Percentiles rank a stretch among this genome's conserved stretches.
Conservation (phyloP, 2,113 vertebrate genomes). For the Isichthys henryi region DNA sequence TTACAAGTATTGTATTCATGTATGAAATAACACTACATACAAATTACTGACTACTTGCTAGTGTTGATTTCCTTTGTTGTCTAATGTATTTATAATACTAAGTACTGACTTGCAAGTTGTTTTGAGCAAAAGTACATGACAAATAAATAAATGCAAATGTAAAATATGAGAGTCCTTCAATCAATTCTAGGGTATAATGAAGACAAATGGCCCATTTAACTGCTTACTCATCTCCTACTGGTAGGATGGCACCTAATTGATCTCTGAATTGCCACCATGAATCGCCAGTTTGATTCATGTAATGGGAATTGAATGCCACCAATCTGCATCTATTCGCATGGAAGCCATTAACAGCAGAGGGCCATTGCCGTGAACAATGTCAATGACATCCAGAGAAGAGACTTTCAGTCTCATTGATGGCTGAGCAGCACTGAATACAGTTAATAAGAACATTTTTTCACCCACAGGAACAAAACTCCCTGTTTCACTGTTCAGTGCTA, state of each 20-base stretch:
- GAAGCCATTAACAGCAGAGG: not conserved
- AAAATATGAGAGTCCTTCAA: not conserved
- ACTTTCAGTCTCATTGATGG: not conserved
- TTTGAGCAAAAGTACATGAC: not conserved
- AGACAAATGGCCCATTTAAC: not conserved
- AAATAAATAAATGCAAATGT: constrained; percentile 3
- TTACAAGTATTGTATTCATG: not conserved
- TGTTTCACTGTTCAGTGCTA: not conserved
- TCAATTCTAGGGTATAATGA: not conserved
- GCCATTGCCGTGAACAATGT: not conserved
- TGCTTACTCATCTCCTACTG: constrained; percentile 1
- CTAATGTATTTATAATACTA: not conserved
- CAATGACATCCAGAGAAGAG: not conserved
- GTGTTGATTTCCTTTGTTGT: not conserved
- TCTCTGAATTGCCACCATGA: not conserved
- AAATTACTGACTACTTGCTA: not conserved
- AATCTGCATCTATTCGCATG: not conserved
- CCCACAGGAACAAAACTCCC: not conserved
- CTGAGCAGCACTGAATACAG: not conserved
- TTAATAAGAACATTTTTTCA: not conserved
- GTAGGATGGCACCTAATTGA: not conserved
- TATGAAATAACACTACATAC: not conserved
- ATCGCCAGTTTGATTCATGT: not conserved
- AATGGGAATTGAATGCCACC: constrained; percentile 10
- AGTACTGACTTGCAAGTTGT: not conserved